These are phyloP conservation scores for Chromis chromis DNA, from an alignment of 2,797 vertebrate genomes.

Conservation along the genomic window DNA sequence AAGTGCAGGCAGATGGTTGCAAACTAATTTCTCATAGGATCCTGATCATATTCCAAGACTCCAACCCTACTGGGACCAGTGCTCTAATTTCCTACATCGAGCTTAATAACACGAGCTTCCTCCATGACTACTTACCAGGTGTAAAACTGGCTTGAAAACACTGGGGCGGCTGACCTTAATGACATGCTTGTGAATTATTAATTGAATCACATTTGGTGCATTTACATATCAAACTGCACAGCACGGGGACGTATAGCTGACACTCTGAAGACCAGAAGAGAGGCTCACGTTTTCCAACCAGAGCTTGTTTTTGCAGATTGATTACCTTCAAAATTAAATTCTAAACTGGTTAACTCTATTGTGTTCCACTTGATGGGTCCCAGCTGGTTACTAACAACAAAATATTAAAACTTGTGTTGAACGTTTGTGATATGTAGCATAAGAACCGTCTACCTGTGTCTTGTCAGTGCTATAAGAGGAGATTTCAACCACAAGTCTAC, in stretches of 20 bases:
- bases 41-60: constrained; percentile 71
- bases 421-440: constrained; percentile 12
- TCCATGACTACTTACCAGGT: constrained; percentile 63
- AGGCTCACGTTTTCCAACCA: constrained; percentile 15
- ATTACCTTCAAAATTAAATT: constrained; percentile 31
- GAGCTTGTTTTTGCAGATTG: constrained; percentile 30
- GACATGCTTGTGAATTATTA: constrained; percentile 64
- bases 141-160: constrained; percentile 62
- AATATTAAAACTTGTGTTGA: constrained; percentile 19
- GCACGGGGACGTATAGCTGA: constrained; percentile 3
- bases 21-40: constrained; percentile 66
- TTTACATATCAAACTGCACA: constrained; percentile 50
- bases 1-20: constrained; percentile 72
- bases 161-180: constrained; percentile 52
- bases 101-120: constrained; percentile 55
- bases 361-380: constrained; percentile 35
- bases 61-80: constrained; percentile 63
- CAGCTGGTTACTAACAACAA: constrained; percentile 16
- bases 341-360: constrained; percentile 34
- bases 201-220: constrained; percentile 57
- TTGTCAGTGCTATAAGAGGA: constrained; percentile 19
- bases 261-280: not conserved
- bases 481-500: constrained; percentile 40
- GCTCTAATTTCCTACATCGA: constrained; percentile 70
- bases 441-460: constrained; percentile 13